Evolutionary conservation across 2,113 vertebrate genomes (phyloP).

Genomic region (Dinomys branickii): DNA sequence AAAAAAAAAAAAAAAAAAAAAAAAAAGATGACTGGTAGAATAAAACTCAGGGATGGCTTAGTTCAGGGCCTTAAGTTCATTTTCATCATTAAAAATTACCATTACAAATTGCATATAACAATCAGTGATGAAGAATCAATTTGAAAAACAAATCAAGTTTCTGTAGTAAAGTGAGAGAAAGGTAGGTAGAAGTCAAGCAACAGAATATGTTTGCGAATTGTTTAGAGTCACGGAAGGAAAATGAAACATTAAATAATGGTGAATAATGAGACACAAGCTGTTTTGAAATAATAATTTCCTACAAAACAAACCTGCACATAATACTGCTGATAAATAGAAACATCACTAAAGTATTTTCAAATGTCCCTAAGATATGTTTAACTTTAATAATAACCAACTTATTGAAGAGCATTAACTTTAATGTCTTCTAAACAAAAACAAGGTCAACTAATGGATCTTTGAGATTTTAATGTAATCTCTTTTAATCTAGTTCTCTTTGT

Average conservation of each 20-base stretch:
- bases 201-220: background rate
- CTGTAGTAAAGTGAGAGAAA: background rate
- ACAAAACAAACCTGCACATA: background rate
- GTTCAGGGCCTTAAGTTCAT: background rate
- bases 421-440: slow-evolving; percentile 1
- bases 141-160: background rate
- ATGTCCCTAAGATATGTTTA: background rate
- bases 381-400: background rate
- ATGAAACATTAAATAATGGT: slow-evolving; percentile 2
- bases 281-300: background rate
- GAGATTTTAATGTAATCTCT: background rate
- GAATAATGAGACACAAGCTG: background rate
- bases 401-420: background rate
- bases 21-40: background rate
- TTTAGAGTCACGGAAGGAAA: background rate
- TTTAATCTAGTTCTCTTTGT: background rate
- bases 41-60: background rate
- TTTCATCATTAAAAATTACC: background rate
- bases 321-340: background rate
- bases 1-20: too few relatives aligned
- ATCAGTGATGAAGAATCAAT: background rate
- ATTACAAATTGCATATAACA: background rate
- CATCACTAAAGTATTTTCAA: slow-evolving; percentile 5
- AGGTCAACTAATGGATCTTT: background rate
- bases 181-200: background rate